Percentiles rank a stretch among this genome's conserved stretches.
Conservation (phyloP, 2,888 invertebrate species). For the Seira sanloemensis region DNA sequence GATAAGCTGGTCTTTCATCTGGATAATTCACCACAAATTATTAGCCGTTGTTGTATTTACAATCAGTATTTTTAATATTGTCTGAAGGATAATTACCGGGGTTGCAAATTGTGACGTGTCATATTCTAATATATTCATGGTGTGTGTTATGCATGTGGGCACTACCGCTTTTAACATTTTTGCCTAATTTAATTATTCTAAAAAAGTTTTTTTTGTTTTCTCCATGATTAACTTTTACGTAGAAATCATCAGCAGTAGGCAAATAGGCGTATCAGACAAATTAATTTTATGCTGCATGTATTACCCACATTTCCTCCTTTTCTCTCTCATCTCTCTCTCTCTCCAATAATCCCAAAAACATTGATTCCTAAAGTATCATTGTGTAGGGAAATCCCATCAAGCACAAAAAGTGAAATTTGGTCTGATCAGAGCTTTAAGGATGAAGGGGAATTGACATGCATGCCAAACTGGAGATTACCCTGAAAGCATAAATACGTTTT, state of each 20-base stretch:
- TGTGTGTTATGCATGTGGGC: no score
- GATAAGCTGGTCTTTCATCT: no score
- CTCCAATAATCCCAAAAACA: no score
- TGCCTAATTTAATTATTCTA: not conserved
- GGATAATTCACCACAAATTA: no score
- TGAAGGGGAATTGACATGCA: conserved; percentile 51
- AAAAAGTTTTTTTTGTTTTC: no score
- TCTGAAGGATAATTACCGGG: no score
- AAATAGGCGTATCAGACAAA: not conserved
- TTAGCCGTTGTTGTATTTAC: no score
- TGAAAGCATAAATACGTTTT: not conserved
- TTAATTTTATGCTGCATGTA: not conserved
- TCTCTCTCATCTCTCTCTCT: no score
- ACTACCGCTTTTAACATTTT: no score
- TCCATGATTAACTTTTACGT: not conserved
- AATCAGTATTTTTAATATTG: no score
- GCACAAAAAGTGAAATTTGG: not conserved
- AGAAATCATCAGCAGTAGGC: not conserved
- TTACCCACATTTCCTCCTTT: not conserved
- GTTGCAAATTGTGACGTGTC: no score
- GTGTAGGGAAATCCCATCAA: not conserved
- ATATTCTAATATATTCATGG: no score
- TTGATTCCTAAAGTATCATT: not conserved
- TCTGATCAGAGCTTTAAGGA: not conserved
- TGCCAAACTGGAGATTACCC: conserved; percentile 8